phyloP scores from a whole-genome alignment of 2,888 invertebrate genomes.

The Spilosoma lubricipeda region DNA sequence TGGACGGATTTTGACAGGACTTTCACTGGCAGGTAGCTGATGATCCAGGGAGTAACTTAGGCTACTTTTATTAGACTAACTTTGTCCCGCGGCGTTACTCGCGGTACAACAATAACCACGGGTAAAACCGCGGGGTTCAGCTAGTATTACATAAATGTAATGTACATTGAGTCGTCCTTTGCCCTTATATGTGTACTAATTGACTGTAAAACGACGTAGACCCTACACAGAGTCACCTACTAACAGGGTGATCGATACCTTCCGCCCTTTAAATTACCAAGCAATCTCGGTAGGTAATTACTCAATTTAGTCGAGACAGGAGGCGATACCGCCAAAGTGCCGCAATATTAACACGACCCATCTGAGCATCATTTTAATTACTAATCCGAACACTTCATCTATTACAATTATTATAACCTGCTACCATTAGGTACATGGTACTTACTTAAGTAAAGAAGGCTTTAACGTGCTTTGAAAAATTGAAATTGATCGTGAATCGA shows the following conservation, averaged over 20 bases:
- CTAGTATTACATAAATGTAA: neutral
- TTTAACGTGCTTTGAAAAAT: neutral
- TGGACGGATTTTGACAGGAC: too few relatives aligned
- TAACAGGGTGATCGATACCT: constrained; percentile 73
- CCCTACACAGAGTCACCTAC: constrained; percentile 39
- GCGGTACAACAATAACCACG: too few relatives aligned
- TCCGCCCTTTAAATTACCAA: constrained; percentile 71
- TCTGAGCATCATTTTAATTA: constrained; percentile 49
- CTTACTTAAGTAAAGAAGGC: neutral
- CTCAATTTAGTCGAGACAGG: constrained; percentile 78
- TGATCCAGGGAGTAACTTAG: too few relatives aligned
- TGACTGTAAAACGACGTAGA: constrained; percentile 29
- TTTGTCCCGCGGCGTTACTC: too few relatives aligned
- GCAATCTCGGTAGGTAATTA: constrained; percentile 81
- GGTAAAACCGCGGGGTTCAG: too few relatives aligned
- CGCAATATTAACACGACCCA: constrained; percentile 62
- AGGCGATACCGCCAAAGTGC: constrained; percentile 71
- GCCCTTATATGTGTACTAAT: neutral
- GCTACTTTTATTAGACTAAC: too few relatives aligned
- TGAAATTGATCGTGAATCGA: neutral
- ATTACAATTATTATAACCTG: constrained; percentile 31
- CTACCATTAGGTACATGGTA: neutral
- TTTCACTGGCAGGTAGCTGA: too few relatives aligned
- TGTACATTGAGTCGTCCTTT: neutral
- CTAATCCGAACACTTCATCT: constrained; percentile 28